Evolutionary conservation across 2,888 invertebrate genomes (phyloP).

Genomic region (Drosophila anomalipes): DNA sequence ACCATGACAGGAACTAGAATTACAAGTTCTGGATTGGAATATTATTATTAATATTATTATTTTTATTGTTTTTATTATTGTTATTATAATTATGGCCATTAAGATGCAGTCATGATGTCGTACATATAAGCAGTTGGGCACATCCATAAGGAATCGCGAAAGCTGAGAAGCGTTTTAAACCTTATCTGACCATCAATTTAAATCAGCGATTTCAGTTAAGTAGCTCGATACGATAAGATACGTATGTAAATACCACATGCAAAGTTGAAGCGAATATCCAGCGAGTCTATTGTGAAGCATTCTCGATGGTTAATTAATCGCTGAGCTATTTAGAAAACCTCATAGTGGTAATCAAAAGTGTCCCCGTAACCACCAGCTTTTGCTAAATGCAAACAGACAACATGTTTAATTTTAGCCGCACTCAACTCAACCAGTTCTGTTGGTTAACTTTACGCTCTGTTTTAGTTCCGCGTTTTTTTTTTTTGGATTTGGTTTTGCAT

Average conservation of each 20-base stretch:
- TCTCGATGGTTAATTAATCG: slow-evolving; percentile 72
- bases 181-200: slow-evolving; percentile 5
- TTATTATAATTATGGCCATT: background rate
- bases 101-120: background rate
- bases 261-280: slow-evolving; percentile 6
- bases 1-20: background rate
- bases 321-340: slow-evolving; percentile 42
- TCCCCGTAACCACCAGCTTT: background rate
- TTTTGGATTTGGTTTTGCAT: slow-evolving; percentile 5
- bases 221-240: no score
- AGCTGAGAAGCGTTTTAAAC: background rate
- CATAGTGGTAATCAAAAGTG: slow-evolving; percentile 44
- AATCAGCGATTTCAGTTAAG: background rate
- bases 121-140: no score
- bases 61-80: background rate
- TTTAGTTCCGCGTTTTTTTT: slow-evolving; percentile 20
- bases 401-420: background rate
- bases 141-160: background rate
- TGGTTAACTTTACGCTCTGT: slow-evolving; percentile 47
- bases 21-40: background rate
- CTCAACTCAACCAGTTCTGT: background rate
- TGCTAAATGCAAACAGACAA: slow-evolving; percentile 11
- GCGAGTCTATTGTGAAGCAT: slow-evolving; percentile 57
- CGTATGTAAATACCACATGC: background rate
- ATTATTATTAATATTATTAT: background rate